Evolutionary conservation across 1,140 invertebrate species (phyloP).

Genomic region (Drosophila lacteicornis): DNA sequence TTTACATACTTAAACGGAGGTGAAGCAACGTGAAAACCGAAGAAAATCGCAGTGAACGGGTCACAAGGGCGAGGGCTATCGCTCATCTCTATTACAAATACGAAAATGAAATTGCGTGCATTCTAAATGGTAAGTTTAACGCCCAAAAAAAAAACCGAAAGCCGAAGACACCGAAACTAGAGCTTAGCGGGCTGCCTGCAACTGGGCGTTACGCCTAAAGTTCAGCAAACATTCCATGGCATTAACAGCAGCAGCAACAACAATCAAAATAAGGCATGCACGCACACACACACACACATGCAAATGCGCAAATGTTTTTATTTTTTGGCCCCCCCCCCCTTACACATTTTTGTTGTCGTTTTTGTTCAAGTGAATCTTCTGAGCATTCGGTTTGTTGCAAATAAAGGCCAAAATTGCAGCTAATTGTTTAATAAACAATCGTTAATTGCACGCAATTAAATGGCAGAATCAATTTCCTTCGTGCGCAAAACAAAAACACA

Average conservation of each 20-base stretch:
- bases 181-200: neutral
- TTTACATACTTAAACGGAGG: neutral
- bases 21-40: neutral
- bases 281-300: slow-evolving; percentile 6
- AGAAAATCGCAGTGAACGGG: neutral
- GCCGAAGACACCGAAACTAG: too few relatives aligned
- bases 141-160: neutral
- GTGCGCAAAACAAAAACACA: slow-evolving; percentile 48
- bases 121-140: slow-evolving; percentile 47
- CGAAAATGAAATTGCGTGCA: slow-evolving; percentile 55
- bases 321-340: neutral
- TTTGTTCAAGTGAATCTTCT: neutral
- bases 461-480: slow-evolving; percentile 24
- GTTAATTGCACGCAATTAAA: slow-evolving; percentile 8
- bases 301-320: slow-evolving; percentile 37
- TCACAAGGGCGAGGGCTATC: slow-evolving; percentile 20
- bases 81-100: slow-evolving; percentile 49
- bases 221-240: slow-evolving; percentile 4
- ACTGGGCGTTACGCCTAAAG: neutral
- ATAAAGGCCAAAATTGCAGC: slow-evolving; percentile 7
- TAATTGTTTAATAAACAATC: slow-evolving; percentile 25
- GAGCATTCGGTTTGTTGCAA: slow-evolving; percentile 8
- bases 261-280: slow-evolving; percentile 40
- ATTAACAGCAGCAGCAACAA: slow-evolving; percentile 15
- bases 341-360: slow-evolving; percentile 6